These are phyloP conservation scores for Liodrosophila aerea DNA, from an alignment of 2,888 invertebrate species.

Conservation along the genomic window DNA sequence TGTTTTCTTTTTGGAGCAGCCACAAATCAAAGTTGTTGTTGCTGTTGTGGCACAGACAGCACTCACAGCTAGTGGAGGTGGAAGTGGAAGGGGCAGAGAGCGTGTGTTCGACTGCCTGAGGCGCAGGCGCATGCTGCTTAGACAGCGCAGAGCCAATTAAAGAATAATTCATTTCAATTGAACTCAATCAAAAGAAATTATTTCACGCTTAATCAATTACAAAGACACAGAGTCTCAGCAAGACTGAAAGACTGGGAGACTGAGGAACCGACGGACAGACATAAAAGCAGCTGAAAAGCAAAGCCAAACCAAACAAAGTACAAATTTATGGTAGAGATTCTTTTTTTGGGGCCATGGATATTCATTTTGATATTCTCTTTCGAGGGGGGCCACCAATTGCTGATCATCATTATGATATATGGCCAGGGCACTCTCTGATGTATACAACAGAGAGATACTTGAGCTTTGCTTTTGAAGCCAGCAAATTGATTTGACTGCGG, in stretches of 20 bases:
- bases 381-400: no score
- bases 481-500: slow-evolving; percentile 67
- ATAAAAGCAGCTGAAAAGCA: not conserved
- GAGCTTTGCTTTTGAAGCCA: slow-evolving; percentile 65
- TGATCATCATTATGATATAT: slow-evolving; percentile 66
- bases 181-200: slow-evolving; percentile 78
- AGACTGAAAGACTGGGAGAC: no score
- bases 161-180: slow-evolving; percentile 79
- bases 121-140: slow-evolving; percentile 57
- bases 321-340: slow-evolving; percentile 28
- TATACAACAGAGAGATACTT: slow-evolving; percentile 44
- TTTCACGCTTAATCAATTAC: slow-evolving; percentile 78
- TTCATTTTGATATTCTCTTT: no score
- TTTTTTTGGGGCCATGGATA: slow-evolving; percentile 15
- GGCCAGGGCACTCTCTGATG: slow-evolving; percentile 18
- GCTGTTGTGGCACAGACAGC: slow-evolving; percentile 53
- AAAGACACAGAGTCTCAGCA: not conserved
- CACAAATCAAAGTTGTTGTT: slow-evolving; percentile 49
- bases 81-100: not conserved
- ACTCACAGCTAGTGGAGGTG: slow-evolving; percentile 31
- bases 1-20: slow-evolving; percentile 33
- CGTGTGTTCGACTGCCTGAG: slow-evolving; percentile 15
- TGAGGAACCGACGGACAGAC: no score
- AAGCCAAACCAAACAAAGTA: slow-evolving; percentile 11
- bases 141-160: slow-evolving; percentile 67